Evolutionary conservation across 2,888 invertebrate genomes (phyloP), one percentile per base, ranked within the genome.

Genomic region (Hetaerina titia): DNA sequence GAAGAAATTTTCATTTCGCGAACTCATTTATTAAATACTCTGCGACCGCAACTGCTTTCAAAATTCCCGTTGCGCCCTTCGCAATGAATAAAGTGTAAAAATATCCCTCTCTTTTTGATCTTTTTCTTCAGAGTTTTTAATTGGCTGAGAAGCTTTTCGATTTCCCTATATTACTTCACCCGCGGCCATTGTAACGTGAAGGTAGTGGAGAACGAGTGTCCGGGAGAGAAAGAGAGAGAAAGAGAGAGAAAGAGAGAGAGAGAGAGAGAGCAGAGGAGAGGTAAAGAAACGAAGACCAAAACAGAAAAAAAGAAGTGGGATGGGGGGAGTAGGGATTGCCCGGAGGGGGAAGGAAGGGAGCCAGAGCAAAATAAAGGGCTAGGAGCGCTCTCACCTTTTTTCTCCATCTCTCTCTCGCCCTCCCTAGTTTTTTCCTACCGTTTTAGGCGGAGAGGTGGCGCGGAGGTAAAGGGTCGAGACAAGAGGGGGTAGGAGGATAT

Each of bases 121-220:
- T 60, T 90, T 89, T 90, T n/a, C 58, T 90, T 90, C 13, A 81
- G 15, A 25, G 81, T 81, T 81, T 81, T 31, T 81, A 81, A 81
- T 81, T 81, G 81, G 81, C 81, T 31, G 81, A 25, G 81, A 25
- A 25, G 81, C 81, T 15, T 81, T 81, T 81, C 31, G 81, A 81
- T 81, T 81, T 31, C 81, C 81, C 81, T 81, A 81, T 31, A 81
- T 81, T 81, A 81, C 81, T 15, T 31, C 81, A 1, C 31, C 25
- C 31, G 31, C 13, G 81, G 81, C 81, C 31, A 31, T 25, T 81
- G 81, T 81, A 25, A 31, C 81, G 81, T 81, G 81, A 81, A 25
- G 81, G 81, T 81, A 56, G 19, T 56, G 89, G 11, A 57, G 57
- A 89, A 57, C 22, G 22, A 89, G 89, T 0, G 89, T 19, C 0